Conservation (phyloP, 2,888 invertebrate genomes). For the Cheilosia scutellata region DNA sequence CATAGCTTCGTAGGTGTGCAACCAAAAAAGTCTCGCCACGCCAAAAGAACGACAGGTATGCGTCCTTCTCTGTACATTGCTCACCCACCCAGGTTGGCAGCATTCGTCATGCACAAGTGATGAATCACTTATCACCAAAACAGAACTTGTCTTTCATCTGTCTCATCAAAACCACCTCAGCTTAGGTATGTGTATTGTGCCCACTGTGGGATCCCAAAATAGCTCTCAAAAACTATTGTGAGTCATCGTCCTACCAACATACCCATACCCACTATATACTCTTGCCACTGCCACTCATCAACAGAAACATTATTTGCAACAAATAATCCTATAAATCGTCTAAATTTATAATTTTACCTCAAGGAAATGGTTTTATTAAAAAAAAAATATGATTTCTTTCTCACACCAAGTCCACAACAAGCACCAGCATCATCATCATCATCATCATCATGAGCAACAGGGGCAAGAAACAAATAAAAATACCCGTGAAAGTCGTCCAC, state of each 20-base stretch:
- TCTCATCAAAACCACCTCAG: slow-evolving; percentile 27
- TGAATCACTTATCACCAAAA: slow-evolving; percentile 59
- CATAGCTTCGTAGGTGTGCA: slow-evolving; percentile 1
- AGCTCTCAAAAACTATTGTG: slow-evolving; percentile 1
- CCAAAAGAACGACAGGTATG: slow-evolving; percentile 5
- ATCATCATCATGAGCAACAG: slow-evolving; percentile 14
- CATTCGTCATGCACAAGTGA: slow-evolving; percentile 25
- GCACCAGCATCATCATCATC: slow-evolving; percentile 19
- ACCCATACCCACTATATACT: background rate
- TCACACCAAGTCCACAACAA: slow-evolving; percentile 47
- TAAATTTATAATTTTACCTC: slow-evolving; percentile 63
- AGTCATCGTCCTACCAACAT: background rate
- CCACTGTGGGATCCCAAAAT: slow-evolving; percentile 14
- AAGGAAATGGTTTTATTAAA: slow-evolving; percentile 47
- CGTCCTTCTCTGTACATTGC: background rate
- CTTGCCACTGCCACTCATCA: slow-evolving; percentile 8
- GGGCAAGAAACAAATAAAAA: slow-evolving; percentile 59
- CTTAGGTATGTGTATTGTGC: background rate
- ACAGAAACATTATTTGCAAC: background rate
- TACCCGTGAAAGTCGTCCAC: slow-evolving; percentile 81
- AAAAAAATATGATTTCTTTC: slow-evolving; percentile 38
- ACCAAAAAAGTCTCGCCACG: slow-evolving; percentile 10
- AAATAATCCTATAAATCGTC: slow-evolving; percentile 44
- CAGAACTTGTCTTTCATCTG: slow-evolving; percentile 6
- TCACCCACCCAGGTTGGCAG: slow-evolving; percentile 54